Base-by-base conservation (phyloP, 2,113 vertebrate genomes). In the Zapornia atra region DNA sequence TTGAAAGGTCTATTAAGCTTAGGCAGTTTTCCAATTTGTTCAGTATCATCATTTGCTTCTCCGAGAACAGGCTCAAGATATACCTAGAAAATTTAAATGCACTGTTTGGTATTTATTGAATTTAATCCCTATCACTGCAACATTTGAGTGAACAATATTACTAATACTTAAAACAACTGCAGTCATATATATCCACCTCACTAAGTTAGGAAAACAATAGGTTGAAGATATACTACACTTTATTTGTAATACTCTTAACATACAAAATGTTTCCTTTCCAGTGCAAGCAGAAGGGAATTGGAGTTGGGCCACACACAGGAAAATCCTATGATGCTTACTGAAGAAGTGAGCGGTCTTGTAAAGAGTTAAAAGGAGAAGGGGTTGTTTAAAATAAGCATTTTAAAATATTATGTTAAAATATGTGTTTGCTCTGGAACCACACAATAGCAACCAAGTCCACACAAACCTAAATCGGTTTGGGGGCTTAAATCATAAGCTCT, bases 1-100 rank as follows among this genome's bases (percentile, higher is more conserved):
- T 15, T 86, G 71, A 90, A 79, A 96, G 90, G 79, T 86, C 76
- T 94, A 66, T 91, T 92, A 93, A 91, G 50, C 44, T 61, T 54
- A 82, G 59, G 44, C 81, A 88, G 46, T 66, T 95, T 91, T 79
- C 70, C 93, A 90, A 59, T 93, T 91, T 92, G 22, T 66, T 90
- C 78, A 63, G 63, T 54, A 94, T 80, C 81, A 95, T 34, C 40
- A 69, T 65, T 72, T 40, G 19, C 44, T 65, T 81, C 53, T 73
- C 75, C 77, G 57, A 90, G 72, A 82, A 82, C 15, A 75, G 31
- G 60, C n/a, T 80, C 40, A 29, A 61, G 51, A 66, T 72, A 79
- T 9, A 85, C 31, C 61, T 57, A 42, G 4, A 80, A 59, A 90
- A 76, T 29, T 69, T 80, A 82, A 82, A 86, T 50, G 54, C 7